These are phyloP conservation scores for Halocynthia aurantium DNA, from an alignment of 23 tunicate genomes.

Conservation along the genomic window DNA sequence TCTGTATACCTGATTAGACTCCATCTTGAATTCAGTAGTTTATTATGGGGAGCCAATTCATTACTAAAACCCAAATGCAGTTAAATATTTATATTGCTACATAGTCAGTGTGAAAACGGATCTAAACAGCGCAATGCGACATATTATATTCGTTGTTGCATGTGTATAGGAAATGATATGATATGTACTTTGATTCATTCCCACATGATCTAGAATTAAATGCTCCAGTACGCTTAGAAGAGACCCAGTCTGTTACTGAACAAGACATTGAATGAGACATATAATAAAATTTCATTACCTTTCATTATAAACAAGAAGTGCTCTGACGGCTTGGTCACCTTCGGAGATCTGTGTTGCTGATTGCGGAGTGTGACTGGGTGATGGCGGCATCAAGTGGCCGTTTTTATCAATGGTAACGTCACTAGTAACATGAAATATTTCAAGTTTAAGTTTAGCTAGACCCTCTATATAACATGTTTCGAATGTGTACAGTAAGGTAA, in stretches of 20 bases:
- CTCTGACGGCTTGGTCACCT: conserved; percentile 20
- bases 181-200: too few species aligned
- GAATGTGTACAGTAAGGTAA: too few species aligned
- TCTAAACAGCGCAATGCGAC: too few species aligned
- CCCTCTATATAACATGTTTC: neutral
- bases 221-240: neutral
- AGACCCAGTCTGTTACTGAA: neutral
- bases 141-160: too few species aligned
- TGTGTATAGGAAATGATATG: too few species aligned
- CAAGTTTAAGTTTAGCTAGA: neutral
- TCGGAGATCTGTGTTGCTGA: neutral
- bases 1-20: too few species aligned
- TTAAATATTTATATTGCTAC: too few species aligned
- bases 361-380: conserved; percentile 29
- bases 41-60: too few species aligned
- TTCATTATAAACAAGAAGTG: conserved; percentile 22
- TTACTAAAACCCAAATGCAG: too few species aligned
- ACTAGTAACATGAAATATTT: neutral
- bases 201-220: neutral
- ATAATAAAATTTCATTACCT: neutral
- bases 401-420: conserved; percentile 10
- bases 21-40: too few species aligned
- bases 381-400: conserved; percentile 28
- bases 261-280: neutral
- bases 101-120: too few species aligned